Conservation (phyloP, 2,888 invertebrate genomes). For the Agriopis aurantiaria region DNA sequence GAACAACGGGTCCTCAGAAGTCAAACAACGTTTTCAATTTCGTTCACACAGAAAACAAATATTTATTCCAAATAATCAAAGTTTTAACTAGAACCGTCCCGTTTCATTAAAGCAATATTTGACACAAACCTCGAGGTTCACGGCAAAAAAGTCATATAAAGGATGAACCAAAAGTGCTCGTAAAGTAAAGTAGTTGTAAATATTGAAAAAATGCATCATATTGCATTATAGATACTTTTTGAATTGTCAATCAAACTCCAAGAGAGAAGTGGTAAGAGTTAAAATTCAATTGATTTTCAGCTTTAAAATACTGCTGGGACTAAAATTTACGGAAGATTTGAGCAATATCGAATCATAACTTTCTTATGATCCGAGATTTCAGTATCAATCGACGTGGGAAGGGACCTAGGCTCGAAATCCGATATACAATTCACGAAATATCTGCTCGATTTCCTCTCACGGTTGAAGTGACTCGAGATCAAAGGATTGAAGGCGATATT, state of each 20-base stretch:
- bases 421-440: slow-evolving; percentile 14
- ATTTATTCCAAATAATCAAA: slow-evolving; percentile 25
- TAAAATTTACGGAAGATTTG: slow-evolving; percentile 2
- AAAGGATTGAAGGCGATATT: slow-evolving; percentile 12
- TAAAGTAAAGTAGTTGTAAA: too few species aligned
- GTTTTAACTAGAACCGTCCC: slow-evolving; percentile 21
- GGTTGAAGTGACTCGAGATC: slow-evolving; percentile 16
- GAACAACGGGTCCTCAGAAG: slow-evolving; percentile 1
- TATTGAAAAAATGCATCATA: too few species aligned
- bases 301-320: background rate
- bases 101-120: slow-evolving; percentile 15
- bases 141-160: background rate
- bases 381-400: background rate
- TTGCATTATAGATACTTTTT: background rate
- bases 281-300: background rate
- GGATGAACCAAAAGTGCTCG: background rate
- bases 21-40: slow-evolving; percentile 27
- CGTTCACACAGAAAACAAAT: slow-evolving; percentile 24
- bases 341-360: slow-evolving; percentile 4
- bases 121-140: background rate
- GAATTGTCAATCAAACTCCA: background rate
- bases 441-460: slow-evolving; percentile 1
- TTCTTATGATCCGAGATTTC: slow-evolving; percentile 5
- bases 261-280: background rate
- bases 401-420: slow-evolving; percentile 18